These are phyloP conservation scores for Montipora foliosa DNA, from an alignment of 64 coral and sea anemone genomes.

Conservation along the genomic window DNA sequence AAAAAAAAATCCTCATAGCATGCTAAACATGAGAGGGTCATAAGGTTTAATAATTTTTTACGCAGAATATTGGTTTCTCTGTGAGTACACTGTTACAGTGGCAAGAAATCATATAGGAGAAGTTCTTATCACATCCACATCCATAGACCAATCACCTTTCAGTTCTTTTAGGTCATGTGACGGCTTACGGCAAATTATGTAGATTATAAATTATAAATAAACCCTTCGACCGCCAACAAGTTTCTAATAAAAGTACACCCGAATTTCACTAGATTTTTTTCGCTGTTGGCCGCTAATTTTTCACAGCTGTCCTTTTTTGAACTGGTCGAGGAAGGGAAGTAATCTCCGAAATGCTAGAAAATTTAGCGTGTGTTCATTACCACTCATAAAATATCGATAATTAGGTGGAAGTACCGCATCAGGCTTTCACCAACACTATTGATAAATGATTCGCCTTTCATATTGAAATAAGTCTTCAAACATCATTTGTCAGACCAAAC, in stretches of 20 bases:
- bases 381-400: slow-evolving; percentile 8
- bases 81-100: too few species aligned
- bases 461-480: slow-evolving; percentile 29
- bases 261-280: background rate
- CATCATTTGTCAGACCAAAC: slow-evolving; percentile 27
- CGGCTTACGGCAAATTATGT: background rate
- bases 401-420: background rate
- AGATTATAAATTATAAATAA: background rate
- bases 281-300: too few species aligned
- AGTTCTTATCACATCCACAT: background rate
- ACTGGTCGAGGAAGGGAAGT: too few species aligned
- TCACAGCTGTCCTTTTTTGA: too few species aligned
- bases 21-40: too few species aligned
- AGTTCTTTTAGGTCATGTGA: background rate
- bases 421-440: slow-evolving; percentile 18
- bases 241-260: background rate
- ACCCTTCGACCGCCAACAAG: background rate
- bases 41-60: too few species aligned
- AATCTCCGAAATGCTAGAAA: background rate
- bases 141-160: background rate
- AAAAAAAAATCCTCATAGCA: too few species aligned
- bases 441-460: slow-evolving; percentile 25
- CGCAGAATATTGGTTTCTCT: too few species aligned
- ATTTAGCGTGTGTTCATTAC: slow-evolving; percentile 5
- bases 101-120: too few species aligned